phyloP scores from a whole-genome alignment of 1,140 invertebrate species.

The Drosophila sproati region DNA sequence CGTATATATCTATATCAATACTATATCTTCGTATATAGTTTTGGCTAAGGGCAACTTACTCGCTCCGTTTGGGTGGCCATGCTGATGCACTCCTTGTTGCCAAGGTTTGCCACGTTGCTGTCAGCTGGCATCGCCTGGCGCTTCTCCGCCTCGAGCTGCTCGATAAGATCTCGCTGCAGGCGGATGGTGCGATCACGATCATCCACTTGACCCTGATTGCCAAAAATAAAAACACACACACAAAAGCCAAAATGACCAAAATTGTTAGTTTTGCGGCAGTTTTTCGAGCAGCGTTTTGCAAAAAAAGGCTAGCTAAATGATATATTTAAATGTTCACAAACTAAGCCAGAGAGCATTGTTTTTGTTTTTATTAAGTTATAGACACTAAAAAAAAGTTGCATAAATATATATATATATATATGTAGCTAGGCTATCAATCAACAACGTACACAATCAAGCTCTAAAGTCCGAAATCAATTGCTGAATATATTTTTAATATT shows the following conservation, averaged over 20 bases:
- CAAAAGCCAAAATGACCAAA: slow-evolving; percentile 3
- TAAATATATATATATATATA: slow-evolving; percentile 21
- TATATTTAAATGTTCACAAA: slow-evolving; percentile 43
- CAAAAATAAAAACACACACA: slow-evolving; percentile 20
- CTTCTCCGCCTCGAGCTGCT: slow-evolving; percentile 84
- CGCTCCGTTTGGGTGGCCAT: slow-evolving; percentile 91
- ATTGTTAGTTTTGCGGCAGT: slow-evolving; percentile 50
- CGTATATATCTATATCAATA: slow-evolving; percentile 7
- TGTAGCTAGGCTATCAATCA: slow-evolving; percentile 49
- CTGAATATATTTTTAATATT: too few species aligned
- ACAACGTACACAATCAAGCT: slow-evolving; percentile 51
- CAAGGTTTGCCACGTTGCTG: slow-evolving; percentile 6
- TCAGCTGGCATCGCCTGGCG: slow-evolving; percentile 47
- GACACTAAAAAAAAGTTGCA: slow-evolving; percentile 36
- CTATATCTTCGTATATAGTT: neutral
- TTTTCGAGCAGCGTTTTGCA: slow-evolving; percentile 40
- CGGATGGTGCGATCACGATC: slow-evolving; percentile 90
- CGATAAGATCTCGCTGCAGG: slow-evolving; percentile 88
- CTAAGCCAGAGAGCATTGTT: slow-evolving; percentile 70
- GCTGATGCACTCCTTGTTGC: slow-evolving; percentile 85
- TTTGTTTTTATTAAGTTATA: slow-evolving; percentile 4
- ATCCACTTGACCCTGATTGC: slow-evolving; percentile 87
- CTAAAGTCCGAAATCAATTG: slow-evolving; percentile 28
- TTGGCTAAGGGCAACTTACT: slow-evolving; percentile 82
- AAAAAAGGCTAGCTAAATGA: slow-evolving; percentile 60